Evolutionary conservation across 2,888 invertebrate species (phyloP).

Genomic region (Sepioteuthis lessoniana): DNA sequence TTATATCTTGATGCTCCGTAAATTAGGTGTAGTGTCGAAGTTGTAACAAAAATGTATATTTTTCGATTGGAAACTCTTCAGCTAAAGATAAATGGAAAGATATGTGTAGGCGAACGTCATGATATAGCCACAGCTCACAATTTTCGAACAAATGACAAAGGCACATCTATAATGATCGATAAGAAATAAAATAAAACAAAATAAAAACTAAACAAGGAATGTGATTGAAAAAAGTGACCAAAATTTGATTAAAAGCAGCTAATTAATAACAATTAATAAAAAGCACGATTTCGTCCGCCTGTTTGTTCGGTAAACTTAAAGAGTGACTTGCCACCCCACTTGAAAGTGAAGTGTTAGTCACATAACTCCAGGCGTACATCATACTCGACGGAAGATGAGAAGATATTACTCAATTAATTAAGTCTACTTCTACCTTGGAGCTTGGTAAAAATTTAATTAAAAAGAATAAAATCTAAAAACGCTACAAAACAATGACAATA

Average conservation of each 20-base stretch:
- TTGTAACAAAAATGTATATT: too few species aligned
- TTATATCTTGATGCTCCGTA: too few species aligned
- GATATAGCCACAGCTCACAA: too few species aligned
- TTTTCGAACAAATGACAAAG: too few species aligned
- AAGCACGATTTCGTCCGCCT: background rate
- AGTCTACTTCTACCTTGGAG: background rate
- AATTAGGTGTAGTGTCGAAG: too few species aligned
- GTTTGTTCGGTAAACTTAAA: background rate
- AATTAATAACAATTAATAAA: conserved; percentile 21
- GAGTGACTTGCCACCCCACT: background rate
- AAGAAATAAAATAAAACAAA: too few species aligned
- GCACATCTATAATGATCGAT: too few species aligned
- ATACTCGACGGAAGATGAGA: background rate
- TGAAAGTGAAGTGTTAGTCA: background rate
- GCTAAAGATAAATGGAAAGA: too few species aligned
- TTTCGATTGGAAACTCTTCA: too few species aligned
- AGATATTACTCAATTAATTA: conserved; percentile 23
- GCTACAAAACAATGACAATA: background rate
- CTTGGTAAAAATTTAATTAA: conserved; percentile 33
- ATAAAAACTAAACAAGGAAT: background rate
- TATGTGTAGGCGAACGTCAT: too few species aligned
- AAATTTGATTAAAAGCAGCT: background rate
- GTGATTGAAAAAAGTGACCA: background rate
- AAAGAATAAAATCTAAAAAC: background rate
- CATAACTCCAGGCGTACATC: conserved; percentile 33